Conservation (phyloP, 1,140 invertebrate species). For the Teleogryllus occipitalis region DNA sequence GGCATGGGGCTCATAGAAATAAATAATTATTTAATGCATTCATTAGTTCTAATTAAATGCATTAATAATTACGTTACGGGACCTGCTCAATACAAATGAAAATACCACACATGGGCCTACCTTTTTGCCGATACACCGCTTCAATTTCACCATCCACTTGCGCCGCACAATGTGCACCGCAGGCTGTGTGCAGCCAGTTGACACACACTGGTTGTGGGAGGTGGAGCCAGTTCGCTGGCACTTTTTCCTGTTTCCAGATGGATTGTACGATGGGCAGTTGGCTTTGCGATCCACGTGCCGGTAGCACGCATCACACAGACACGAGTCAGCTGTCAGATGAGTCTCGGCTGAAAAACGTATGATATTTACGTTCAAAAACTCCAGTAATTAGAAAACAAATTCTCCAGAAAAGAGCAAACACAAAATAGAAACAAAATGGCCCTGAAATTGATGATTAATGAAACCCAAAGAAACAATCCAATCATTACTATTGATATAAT, state of each 20-base stretch:
- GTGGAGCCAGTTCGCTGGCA: constrained; percentile 8
- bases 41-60: too few species aligned
- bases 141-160: constrained; percentile 68
- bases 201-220: constrained; percentile 39
- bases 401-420: too few species aligned
- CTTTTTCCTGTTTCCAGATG: constrained; percentile 15
- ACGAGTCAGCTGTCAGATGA: constrained; percentile 68
- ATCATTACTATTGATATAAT: too few species aligned
- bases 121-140: constrained; percentile 59
- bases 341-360: constrained; percentile 48
- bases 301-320: constrained; percentile 76
- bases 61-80: too few species aligned
- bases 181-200: constrained; percentile 49
- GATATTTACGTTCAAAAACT: neutral
- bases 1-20: too few species aligned
- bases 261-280: constrained; percentile 49
- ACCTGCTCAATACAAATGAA: too few species aligned
- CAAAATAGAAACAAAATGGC: too few species aligned
- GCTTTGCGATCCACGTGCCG: constrained; percentile 72
- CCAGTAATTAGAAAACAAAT: too few species aligned
- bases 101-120: constrained; percentile 32
- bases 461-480: too few species aligned
- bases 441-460: too few species aligned
- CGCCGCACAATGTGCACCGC: constrained; percentile 61
- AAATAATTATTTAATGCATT: too few species aligned